Percentiles rank a stretch among this genome's conserved stretches.
Evolutionary conservation across 2,888 invertebrate genomes (phyloP).

Genomic region (Lochmaea crataegi): DNA sequence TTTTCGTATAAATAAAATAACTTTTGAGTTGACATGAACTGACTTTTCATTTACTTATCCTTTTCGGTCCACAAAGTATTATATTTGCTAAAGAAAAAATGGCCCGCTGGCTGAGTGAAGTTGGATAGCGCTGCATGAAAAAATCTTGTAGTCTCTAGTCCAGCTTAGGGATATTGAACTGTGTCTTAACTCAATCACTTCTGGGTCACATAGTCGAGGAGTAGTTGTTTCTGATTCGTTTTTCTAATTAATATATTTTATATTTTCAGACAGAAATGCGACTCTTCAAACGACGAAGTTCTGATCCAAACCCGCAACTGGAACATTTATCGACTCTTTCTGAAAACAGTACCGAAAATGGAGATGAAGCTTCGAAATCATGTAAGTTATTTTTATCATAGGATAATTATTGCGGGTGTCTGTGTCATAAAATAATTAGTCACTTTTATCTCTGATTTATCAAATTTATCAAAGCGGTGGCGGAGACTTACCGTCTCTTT

Average conservation of each 20-base stretch:
- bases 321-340: conserved; percentile 67
- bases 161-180: too few species aligned
- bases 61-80: too few species aligned
- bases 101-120: too few species aligned
- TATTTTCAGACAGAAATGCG: conserved; percentile 61
- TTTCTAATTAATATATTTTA: neutral
- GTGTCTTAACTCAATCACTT: too few species aligned
- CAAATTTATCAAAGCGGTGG: conserved; percentile 14
- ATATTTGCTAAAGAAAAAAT: too few species aligned
- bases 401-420: conserved; percentile 4
- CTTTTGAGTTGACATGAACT: too few species aligned
- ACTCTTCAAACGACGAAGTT: conserved; percentile 68
- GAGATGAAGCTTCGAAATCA: conserved; percentile 47
- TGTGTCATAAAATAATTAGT: conserved; percentile 12
- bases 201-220: too few species aligned
- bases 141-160: too few species aligned
- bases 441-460: neutral
- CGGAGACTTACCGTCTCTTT: neutral
- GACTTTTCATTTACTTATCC: too few species aligned
- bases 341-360: conserved; percentile 50
- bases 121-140: too few species aligned
- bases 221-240: neutral
- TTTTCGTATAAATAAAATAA: too few species aligned
- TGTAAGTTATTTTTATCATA: conserved; percentile 42
- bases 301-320: conserved; percentile 71